Conservation (phyloP, 2,113 vertebrate species). For the Myxocyprinus asiaticus region DNA sequence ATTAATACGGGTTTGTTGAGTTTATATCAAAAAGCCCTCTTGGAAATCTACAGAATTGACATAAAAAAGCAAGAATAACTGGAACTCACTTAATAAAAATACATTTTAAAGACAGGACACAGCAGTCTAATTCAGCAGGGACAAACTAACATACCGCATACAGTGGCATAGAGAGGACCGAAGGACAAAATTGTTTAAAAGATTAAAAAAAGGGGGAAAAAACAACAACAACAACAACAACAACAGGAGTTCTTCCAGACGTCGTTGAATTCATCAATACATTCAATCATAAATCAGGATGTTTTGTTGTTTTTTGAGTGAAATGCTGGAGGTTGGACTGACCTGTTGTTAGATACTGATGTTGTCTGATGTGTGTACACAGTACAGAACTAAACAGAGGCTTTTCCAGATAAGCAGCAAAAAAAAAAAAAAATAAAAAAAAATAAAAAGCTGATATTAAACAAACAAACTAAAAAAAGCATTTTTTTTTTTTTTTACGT, state of each 20-base stretch:
- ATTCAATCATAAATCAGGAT: slow-evolving; percentile 22
- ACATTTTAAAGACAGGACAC: neutral
- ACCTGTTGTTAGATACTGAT: neutral
- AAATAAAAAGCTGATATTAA: no score
- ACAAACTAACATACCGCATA: neutral
- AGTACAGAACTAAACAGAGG: neutral
- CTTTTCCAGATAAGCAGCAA: no score
- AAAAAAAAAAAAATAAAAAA: no score
- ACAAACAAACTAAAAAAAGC: neutral
- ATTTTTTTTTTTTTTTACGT: no score
- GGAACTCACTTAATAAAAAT: slow-evolving; percentile 36
- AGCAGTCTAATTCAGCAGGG: slow-evolving; percentile 13
- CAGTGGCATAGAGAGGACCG: neutral
- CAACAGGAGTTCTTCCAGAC: no score
- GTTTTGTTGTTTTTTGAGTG: neutral
- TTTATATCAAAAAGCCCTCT: slow-evolving; percentile 16
- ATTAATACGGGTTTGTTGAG: neutral
- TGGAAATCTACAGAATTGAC: slow-evolving; percentile 34
- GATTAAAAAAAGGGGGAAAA: no score
- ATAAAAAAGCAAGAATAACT: slow-evolving; percentile 38
- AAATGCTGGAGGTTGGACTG: neutral
- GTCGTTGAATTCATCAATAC: slow-evolving; percentile 24
- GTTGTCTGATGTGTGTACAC: neutral
- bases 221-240: neutral
- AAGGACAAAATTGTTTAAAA: neutral